phyloP scores from a whole-genome alignment of 2,888 invertebrate genomes.

The Spicauda simplicius region DNA sequence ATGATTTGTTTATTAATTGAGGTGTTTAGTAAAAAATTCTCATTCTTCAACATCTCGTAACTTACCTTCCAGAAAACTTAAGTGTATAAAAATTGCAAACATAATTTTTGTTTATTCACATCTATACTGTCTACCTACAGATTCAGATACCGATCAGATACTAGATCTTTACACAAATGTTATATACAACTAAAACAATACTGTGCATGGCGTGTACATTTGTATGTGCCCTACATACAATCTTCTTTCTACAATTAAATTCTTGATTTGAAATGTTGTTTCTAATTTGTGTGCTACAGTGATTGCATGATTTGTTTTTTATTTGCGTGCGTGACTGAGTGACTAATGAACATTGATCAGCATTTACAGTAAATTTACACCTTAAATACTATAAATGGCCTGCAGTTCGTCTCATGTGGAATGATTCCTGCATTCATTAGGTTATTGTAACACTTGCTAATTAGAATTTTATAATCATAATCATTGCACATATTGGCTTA shows the following conservation, averaged over 20 bases:
- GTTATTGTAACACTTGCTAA: not conserved
- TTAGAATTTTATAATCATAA: not conserved
- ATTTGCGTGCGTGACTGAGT: not conserved
- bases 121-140: too few species aligned
- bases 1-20: too few species aligned
- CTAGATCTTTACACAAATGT: not conserved
- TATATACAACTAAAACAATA: not conserved
- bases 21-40: too few species aligned
- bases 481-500: too few species aligned
- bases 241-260: not conserved
- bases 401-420: not conserved
- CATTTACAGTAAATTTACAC: not conserved
- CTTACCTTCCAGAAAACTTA: too few species aligned
- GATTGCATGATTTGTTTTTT: not conserved
- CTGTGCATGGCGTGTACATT: not conserved
- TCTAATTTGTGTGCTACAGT: not conserved
- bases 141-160: too few species aligned
- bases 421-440: not conserved
- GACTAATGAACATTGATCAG: not conserved
- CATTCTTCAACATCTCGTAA: too few species aligned
- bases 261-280: not conserved
- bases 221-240: too few species aligned
- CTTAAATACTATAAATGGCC: not conserved
- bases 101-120: too few species aligned
- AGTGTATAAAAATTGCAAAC: too few species aligned